Percentiles rank a stretch among this genome's conserved stretches.
phyloP scores from a whole-genome alignment of 2,113 vertebrate genomes.

The Mola mola region DNA sequence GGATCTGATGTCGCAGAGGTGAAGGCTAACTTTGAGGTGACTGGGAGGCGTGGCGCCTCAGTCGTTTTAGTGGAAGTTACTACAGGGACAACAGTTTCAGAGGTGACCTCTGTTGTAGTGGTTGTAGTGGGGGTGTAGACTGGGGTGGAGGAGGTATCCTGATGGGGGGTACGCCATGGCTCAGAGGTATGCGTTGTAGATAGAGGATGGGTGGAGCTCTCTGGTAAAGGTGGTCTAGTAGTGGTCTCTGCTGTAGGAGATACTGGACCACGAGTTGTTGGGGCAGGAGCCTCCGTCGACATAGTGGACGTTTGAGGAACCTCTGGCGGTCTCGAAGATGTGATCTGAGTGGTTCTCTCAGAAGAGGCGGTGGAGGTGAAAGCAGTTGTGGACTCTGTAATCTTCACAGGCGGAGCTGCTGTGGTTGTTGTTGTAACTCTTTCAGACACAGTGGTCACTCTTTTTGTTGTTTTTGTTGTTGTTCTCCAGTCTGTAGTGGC shows the following conservation, averaged over 20 bases:
- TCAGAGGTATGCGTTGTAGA: slow-evolving; percentile 38
- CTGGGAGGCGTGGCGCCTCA: slow-evolving; percentile 18
- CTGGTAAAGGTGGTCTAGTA: slow-evolving; percentile 27
- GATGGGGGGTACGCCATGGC: slow-evolving; percentile 44
- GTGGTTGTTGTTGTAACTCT: slow-evolving; percentile 22
- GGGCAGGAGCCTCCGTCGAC: slow-evolving; percentile 34
- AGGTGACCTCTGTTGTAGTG: slow-evolving; percentile 34
- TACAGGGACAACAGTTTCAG: slow-evolving; percentile 27
- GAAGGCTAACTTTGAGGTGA: slow-evolving; percentile 12
- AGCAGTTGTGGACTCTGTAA: slow-evolving; percentile 44
- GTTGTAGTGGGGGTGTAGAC: slow-evolving; percentile 53
- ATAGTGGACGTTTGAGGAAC: slow-evolving; percentile 43
- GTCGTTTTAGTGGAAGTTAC: slow-evolving; percentile 47
- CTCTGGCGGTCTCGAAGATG: slow-evolving; percentile 39
- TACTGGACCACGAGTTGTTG: slow-evolving; percentile 25
- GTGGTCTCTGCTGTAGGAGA: slow-evolving; percentile 57
- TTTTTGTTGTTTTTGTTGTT: slow-evolving; percentile 53
- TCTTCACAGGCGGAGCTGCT: slow-evolving; percentile 14
- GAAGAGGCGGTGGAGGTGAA: slow-evolving; percentile 34
- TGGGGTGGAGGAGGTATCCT: slow-evolving; percentile 39
- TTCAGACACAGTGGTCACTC: slow-evolving; percentile 41
- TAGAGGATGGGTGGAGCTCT: slow-evolving; percentile 21
- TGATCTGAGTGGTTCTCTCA: slow-evolving; percentile 47
- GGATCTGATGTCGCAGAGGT: slow-evolving; percentile 19
- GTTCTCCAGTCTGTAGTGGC: slow-evolving; percentile 52